Evolutionary conservation across 2,113 vertebrate species (phyloP).

Genomic region (Nothobranchius kuhntae): DNA sequence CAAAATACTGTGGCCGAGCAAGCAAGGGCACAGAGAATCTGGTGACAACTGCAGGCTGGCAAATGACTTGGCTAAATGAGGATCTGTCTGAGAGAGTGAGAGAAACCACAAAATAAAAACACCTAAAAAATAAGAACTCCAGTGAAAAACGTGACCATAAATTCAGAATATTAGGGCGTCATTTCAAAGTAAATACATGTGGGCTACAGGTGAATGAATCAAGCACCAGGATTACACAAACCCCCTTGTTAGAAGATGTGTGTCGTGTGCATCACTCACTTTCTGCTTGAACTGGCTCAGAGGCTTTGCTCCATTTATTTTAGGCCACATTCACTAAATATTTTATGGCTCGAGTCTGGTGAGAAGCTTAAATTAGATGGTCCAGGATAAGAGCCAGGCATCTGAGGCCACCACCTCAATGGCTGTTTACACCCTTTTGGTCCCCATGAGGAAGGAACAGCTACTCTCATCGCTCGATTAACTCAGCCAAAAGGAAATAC

Average conservation of each 20-base stretch:
- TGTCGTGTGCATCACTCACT: slow-evolving; percentile 3
- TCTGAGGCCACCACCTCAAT: slow-evolving; percentile 14
- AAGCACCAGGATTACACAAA: neutral
- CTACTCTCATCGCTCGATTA: neutral
- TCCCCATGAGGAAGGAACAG: neutral
- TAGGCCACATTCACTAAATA: slow-evolving; percentile 59
- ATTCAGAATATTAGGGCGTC: neutral
- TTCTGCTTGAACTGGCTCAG: slow-evolving; percentile 7
- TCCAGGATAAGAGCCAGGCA: slow-evolving; percentile 27
- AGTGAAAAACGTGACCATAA: no score
- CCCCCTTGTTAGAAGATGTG: neutral
- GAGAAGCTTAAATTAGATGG: slow-evolving; percentile 52
- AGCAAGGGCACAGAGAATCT: no score
- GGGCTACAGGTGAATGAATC: neutral
- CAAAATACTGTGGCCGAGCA: no score
- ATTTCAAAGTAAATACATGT: neutral
- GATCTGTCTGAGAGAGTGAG: neutral
- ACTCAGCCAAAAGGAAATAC: neutral
- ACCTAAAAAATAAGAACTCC: neutral
- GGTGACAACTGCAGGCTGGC: no score
- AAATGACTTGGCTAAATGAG: no score
- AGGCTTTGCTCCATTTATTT: slow-evolving; percentile 49
- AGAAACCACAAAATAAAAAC: neutral
- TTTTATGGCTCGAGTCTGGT: slow-evolving; percentile 55
- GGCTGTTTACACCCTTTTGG: neutral